Evolutionary conservation across 2,113 vertebrate genomes (phyloP).

Genomic region (Chrysemys picta): DNA sequence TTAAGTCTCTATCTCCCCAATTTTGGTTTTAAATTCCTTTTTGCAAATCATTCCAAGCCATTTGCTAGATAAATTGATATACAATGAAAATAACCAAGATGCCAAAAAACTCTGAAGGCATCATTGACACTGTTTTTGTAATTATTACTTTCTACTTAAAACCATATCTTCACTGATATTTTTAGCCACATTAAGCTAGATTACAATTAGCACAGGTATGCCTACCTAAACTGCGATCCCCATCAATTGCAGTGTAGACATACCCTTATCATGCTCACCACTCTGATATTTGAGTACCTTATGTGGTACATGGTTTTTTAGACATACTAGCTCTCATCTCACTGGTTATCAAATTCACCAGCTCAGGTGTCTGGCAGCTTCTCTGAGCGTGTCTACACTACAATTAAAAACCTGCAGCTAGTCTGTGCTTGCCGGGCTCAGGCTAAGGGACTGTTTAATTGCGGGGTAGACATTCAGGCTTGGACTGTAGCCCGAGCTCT

Average conservation of each 20-base stretch:
- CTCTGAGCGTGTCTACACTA: not conserved
- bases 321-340: not conserved
- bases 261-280: no score
- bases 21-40: conserved; percentile 39
- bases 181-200: no score
- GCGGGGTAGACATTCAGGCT: not conserved
- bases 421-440: no score
- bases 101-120: conserved; percentile 30
- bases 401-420: no score
- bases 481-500: not conserved
- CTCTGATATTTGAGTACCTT: not conserved
- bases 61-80: conserved; percentile 41
- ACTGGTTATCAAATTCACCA: rapidly evolving
- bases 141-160: conserved; percentile 13
- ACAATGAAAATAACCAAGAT: not conserved
- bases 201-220: no score
- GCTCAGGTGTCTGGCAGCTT: not conserved
- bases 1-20: conserved; percentile 33
- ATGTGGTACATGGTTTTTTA: not conserved
- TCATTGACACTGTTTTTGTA: not conserved
- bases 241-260: no score
- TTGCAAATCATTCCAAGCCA: conserved; percentile 52
- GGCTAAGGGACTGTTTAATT: not conserved
- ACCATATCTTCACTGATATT: not conserved
- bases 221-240: no score